Base-by-base conservation (phyloP, 2,888 invertebrate species). In the Andrena dorsata region DNA sequence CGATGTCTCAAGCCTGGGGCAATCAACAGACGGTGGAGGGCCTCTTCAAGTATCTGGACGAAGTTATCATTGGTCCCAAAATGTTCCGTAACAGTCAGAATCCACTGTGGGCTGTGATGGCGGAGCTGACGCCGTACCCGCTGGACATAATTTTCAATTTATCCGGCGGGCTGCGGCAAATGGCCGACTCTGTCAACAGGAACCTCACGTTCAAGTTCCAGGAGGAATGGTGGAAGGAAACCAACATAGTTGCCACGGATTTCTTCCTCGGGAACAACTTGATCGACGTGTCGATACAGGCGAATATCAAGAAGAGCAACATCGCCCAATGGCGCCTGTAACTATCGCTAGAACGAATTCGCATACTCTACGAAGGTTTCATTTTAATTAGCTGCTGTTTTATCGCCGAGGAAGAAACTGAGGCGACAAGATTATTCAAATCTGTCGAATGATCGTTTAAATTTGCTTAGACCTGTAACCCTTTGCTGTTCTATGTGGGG, bases 1-100 rank as follows among this genome's bases (percentile, higher is more conserved):
- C 95, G 28, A 93, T 96, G 87, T 95, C 95, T 63, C 96, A 96
- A 90, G 94, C 95, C 71, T 96, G 96, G 96, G 96, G 96, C 13
- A 95, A 96, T 90, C 92, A 93, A 66, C 93, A 92, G 78, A 91
- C 90, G 0, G 80, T 89, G 4, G 86, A 90, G 35, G 93, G 91
- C n/a, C 85, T 94, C 5, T 86, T 91, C 58, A 80, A 91, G 66
- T 93, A 89, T 90, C 91, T 88, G 87, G 92, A 88, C 87, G 92
- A 82, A 88, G 93, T 81, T 68, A 94, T 88, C 16, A 86, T 89
- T 76, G 86, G 86, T 63, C 93, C 82, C 85, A 91, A 80, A 81
- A 94, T 88, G 91, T 93, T 77, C 83, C 94, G 88, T 77, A 92
- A 88, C 69, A 89, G 84, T 64, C 91, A 89, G 53, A 92, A 92